Evolutionary conservation across 2,888 invertebrate species (phyloP), one percentile per base, ranked within the genome.

Genomic region (Neoaliturus tenellus): DNA sequence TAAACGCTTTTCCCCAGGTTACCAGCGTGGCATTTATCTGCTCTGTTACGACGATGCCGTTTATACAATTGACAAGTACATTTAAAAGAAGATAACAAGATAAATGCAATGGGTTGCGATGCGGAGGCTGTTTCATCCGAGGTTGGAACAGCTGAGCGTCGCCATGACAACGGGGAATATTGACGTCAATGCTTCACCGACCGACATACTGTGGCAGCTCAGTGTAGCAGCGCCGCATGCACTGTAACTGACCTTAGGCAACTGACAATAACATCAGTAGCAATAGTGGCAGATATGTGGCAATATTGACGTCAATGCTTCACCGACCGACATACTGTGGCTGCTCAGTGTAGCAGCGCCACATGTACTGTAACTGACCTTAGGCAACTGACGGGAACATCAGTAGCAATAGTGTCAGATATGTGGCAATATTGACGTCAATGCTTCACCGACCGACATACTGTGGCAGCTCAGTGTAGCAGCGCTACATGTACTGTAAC

Each of bases 81-180:
- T 39, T 69, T 69, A 75, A 75, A 75, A 39, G 44, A 48, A 75
- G 44, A 31, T 48, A 48, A 28, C 75, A 75, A 28, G 35, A 48
- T 28, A 44, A 41, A 75, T 71, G 75, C 75, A 48, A 75, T 75
- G 5, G 28, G 39, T 28, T 28, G 75, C 48, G 75, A 48, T 75
- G 75, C 75, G 28, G 75, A 44, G 48, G 44, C 75, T 25, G 75
- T 75, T 75, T 23, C 35, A 48, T 48, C 41, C 39, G 75, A 75
- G 75, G 48, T 75, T 41, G 75, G 75, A 75, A 75, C 75, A 75
- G 75, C 75, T 75, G 78, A 33, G 51, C 55, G 78, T 78, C 20
- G 55, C 35, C 78, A 55, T 78, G 78, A 31, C 31, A 14, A 78
- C 78, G 78, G 78, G 17, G 35, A 78, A 78, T 78, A 78, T 78